These are phyloP conservation scores for Drosophila bocki DNA, from an alignment of 1,140 invertebrate species.

Conservation along the genomic window DNA sequence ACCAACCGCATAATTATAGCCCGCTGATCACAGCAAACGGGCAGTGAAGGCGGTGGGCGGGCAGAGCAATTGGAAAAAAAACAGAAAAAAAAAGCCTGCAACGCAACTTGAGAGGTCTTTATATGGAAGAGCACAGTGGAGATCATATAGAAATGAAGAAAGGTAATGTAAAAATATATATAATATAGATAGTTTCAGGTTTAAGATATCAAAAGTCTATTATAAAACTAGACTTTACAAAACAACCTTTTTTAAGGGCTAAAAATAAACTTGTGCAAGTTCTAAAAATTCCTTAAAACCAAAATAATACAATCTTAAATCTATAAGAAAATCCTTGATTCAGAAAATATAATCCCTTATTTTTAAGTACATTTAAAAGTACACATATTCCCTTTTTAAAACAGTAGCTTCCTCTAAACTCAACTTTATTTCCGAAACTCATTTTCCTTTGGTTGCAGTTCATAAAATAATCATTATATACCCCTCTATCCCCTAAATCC, in stretches of 20 bases:
- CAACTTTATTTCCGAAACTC: neutral
- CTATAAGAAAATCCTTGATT: neutral
- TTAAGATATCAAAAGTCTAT: too few species aligned
- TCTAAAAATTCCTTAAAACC: too few species aligned
- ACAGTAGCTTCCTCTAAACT: neutral
- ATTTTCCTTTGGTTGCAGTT: neutral
- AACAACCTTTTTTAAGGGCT: neutral
- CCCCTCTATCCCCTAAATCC: too few species aligned
- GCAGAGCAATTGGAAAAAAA: constrained; percentile 32
- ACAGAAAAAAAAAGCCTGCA: constrained; percentile 19
- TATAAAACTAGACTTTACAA: neutral
- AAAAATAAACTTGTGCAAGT: neutral
- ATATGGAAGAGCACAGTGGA: constrained; percentile 11
- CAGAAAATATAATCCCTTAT: neutral
- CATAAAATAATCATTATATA: constrained; percentile 5
- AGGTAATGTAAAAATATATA: too few species aligned
- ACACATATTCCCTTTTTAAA: too few species aligned
- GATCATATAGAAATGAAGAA: neutral
- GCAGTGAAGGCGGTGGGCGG: constrained; percentile 33
- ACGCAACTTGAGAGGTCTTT: constrained; percentile 9
- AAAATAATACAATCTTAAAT: too few species aligned
- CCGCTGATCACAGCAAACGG: constrained; percentile 40
- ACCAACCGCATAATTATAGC: constrained; percentile 71
- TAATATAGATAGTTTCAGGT: too few species aligned
- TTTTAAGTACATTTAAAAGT: too few species aligned